Conservation (phyloP, 2,113 vertebrate genomes). For the Thermophis baileyi region DNA sequence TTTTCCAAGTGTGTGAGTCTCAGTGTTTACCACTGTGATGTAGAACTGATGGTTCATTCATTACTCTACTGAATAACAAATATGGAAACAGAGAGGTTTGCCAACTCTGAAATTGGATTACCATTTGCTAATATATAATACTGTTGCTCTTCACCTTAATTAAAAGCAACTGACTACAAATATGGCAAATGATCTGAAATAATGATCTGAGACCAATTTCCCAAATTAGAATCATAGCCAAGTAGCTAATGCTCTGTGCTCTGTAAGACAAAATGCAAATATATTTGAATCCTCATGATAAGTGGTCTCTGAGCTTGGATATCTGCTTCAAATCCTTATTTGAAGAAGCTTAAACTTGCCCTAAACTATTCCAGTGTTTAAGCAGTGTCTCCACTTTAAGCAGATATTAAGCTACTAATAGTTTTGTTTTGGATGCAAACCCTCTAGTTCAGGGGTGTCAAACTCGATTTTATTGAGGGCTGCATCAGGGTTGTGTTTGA, state of each 20-base stretch:
- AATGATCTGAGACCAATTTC: neutral
- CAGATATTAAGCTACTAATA: neutral
- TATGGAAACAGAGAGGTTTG: slow-evolving; percentile 28
- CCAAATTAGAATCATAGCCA: neutral
- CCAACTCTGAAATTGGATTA: neutral
- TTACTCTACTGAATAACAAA: neutral
- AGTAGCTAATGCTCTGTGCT: neutral
- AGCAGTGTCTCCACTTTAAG: neutral
- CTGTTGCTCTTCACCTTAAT: neutral
- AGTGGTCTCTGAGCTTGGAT: neutral
- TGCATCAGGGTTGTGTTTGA: too few relatives aligned
- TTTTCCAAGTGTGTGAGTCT: neutral
- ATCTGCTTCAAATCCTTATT: neutral
- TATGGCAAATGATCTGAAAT: neutral
- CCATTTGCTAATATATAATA: neutral
- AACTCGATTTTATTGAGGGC: too few relatives aligned
- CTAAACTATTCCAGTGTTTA: neutral
- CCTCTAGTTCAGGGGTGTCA: neutral
- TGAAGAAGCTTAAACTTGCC: neutral
- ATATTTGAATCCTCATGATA: neutral
- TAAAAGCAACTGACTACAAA: neutral
- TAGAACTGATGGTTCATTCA: neutral
- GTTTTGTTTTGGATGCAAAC: neutral
- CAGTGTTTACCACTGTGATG: neutral
- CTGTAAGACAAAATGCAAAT: neutral